phyloP scores from a whole-genome alignment of 2,113 vertebrate species.

The Lota lota region DNA sequence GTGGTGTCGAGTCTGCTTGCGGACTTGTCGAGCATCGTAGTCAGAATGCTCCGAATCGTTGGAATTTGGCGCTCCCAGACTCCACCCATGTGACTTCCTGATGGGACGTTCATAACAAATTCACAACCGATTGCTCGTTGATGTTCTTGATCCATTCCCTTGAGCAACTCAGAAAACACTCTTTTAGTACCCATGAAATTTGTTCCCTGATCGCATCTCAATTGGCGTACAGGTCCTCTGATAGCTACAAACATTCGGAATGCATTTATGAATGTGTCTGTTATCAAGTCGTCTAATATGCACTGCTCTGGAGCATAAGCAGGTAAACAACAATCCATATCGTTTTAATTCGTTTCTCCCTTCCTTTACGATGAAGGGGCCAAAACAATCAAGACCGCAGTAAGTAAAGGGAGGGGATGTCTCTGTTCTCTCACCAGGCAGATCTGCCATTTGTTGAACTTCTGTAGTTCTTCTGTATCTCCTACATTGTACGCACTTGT shows the following conservation, averaged over 20 bases:
- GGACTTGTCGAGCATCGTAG: neutral
- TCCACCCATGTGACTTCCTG: neutral
- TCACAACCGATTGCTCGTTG: neutral
- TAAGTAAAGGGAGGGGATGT: neutral
- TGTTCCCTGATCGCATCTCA: slow-evolving; percentile 15
- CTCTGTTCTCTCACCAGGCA: neutral
- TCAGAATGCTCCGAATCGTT: neutral
- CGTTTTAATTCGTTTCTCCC: neutral
- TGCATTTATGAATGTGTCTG: slow-evolving; percentile 12
- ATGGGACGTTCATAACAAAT: neutral
- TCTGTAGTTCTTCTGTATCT: neutral
- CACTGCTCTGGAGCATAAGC: slow-evolving; percentile 13
- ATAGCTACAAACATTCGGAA: slow-evolving; percentile 16
- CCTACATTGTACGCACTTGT: too few species aligned
- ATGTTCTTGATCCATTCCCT: neutral
- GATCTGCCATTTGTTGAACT: neutral
- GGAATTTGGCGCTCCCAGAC: neutral
- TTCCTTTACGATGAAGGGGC: slow-evolving; percentile 1
- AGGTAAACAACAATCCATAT: slow-evolving; percentile 13
- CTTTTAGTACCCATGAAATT: slow-evolving; percentile 5
- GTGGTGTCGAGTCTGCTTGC: neutral
- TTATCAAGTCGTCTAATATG: slow-evolving; percentile 16
- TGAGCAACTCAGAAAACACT: neutral
- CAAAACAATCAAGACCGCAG: slow-evolving; percentile 8
- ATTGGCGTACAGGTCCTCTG: neutral